phyloP scores from a whole-genome alignment of 2,113 vertebrate genomes.

The Thermophis baileyi region DNA sequence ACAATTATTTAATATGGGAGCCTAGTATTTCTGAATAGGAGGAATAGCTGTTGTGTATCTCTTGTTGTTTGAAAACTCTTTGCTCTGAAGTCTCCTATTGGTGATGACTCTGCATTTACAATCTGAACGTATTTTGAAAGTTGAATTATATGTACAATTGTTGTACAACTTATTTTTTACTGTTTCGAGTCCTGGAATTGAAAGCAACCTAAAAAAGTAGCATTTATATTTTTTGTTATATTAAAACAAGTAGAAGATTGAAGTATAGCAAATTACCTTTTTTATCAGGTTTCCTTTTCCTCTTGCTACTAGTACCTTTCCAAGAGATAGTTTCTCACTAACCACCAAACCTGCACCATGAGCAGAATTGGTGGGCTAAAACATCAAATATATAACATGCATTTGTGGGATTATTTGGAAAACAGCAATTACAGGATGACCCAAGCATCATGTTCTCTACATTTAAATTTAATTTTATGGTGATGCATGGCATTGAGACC shows the following conservation, averaged over 20 bases:
- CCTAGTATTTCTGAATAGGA: background rate
- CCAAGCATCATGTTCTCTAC: background rate
- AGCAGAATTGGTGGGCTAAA: background rate
- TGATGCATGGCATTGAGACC: slow-evolving; percentile 4
- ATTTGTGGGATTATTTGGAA: background rate
- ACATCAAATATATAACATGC: slow-evolving; percentile 9
- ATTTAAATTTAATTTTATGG: slow-evolving; percentile 16
- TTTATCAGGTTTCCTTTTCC: slow-evolving; percentile 14
- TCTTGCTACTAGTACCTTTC: background rate
- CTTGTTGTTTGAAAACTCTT: background rate
- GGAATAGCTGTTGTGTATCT: background rate
- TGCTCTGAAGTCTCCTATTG: background rate
- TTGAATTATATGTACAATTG: background rate
- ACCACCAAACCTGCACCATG: background rate
- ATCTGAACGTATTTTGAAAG: background rate
- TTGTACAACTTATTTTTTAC: background rate
- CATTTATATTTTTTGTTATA: background rate
- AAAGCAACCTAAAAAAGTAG: background rate
- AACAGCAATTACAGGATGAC: slow-evolving; percentile 7
- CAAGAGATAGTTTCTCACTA: slow-evolving; percentile 2
- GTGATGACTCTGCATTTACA: background rate
- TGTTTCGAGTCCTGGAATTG: background rate
- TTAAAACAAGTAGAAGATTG: background rate
- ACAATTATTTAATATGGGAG: background rate
- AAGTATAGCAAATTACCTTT: background rate